Conservation (phyloP, 1,140 invertebrate species). For the Drosophila kanapiae region DNA sequence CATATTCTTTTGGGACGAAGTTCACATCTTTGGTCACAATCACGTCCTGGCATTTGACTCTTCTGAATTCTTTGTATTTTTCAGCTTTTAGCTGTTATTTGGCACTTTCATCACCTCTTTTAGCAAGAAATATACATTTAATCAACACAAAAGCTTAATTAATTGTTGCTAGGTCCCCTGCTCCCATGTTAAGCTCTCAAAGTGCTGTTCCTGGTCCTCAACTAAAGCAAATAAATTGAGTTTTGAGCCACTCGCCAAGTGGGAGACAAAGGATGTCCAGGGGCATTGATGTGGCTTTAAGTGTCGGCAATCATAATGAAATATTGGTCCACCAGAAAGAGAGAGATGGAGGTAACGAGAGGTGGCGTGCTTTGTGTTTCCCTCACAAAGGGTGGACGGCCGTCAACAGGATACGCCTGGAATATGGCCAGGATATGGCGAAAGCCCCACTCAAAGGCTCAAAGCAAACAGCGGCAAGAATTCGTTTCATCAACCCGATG, state of each 20-base stretch:
- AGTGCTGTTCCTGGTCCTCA: conserved; percentile 22
- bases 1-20: neutral
- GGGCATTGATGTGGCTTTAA: conserved; percentile 69
- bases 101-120: conserved; percentile 6
- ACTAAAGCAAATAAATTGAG: conserved; percentile 76
- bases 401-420: conserved; percentile 38
- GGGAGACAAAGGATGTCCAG: conserved; percentile 47
- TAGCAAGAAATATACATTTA: conserved; percentile 1
- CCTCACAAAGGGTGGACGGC: conserved; percentile 31
- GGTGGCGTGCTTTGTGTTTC: conserved; percentile 23
- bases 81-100: neutral
- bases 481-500: conserved; percentile 63
- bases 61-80: neutral
- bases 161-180: conserved; percentile 38
- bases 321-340: conserved; percentile 47
- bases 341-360: neutral
- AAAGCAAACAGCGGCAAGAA: conserved; percentile 59
- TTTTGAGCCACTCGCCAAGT: conserved; percentile 58
- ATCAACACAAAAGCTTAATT: conserved; percentile 43
- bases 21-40: neutral
- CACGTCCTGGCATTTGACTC: conserved; percentile 15
- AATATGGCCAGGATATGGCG: conserved; percentile 56
- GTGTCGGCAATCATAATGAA: conserved; percentile 79
- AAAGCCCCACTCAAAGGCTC: conserved; percentile 58
- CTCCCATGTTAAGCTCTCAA: conserved; percentile 41